phyloP scores from a whole-genome alignment of 2,888 invertebrate species.

The Archips crataeganus region DNA sequence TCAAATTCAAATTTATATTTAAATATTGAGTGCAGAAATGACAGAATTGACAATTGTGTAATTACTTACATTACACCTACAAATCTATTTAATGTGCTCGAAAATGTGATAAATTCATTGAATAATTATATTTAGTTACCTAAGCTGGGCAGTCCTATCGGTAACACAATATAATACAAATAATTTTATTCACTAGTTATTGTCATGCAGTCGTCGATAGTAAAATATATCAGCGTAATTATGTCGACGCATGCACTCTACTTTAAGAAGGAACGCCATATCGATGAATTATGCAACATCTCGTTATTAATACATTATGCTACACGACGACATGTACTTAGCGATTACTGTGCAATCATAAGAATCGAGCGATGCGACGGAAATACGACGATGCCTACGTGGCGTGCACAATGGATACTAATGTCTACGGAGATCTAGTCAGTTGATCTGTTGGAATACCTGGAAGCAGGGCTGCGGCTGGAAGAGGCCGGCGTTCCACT shows the following conservation, averaged over 20 bases:
- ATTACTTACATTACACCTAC: conserved; percentile 23
- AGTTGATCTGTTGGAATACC: conserved; percentile 86
- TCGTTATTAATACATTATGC: conserved; percentile 33
- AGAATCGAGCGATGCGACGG: conserved; percentile 17
- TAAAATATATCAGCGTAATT: conserved; percentile 29
- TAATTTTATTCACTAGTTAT: conserved; percentile 79
- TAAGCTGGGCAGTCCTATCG: conserved; percentile 47
- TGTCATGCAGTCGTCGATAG: conserved; percentile 76
- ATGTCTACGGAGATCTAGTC: conserved; percentile 65
- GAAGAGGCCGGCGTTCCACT: conserved; percentile 77
- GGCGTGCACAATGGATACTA: conserved; percentile 26
- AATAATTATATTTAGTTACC: background rate
- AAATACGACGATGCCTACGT: conserved; percentile 10
- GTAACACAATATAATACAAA: conserved; percentile 56
- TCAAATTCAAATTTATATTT: conserved; percentile 8
- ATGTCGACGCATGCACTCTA: conserved; percentile 28
- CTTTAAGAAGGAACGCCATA: conserved; percentile 40
- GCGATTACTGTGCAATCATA: conserved; percentile 30
- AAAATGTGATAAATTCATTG: conserved; percentile 10
- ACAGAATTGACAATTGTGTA: conserved; percentile 26
- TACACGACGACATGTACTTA: conserved; percentile 47
- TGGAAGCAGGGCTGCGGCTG: conserved; percentile 83
- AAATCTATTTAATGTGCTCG: conserved; percentile 11
- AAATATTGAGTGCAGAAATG: conserved; percentile 22
- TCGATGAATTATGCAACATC: conserved; percentile 25